Percentiles rank a stretch among this genome's conserved stretches.
Evolutionary conservation across 2,113 vertebrate genomes (phyloP).

Genomic region (Myodes glareolus): DNA sequence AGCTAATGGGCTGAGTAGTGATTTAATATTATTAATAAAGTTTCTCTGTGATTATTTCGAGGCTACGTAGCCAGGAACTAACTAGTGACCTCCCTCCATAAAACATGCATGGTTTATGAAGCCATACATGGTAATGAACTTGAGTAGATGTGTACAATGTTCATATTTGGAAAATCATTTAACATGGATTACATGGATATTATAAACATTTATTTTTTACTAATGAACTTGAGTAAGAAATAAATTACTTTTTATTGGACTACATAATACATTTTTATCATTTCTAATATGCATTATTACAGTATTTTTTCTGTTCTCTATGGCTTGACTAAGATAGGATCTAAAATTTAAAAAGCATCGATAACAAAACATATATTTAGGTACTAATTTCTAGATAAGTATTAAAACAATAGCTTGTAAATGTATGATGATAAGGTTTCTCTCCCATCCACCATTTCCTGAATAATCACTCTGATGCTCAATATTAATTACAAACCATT

Average conservation of each 20-base stretch:
- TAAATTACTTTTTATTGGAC: not conserved
- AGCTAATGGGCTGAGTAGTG: too few species aligned
- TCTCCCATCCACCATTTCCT: too few species aligned
- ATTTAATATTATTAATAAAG: too few species aligned
- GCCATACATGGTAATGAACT: not conserved
- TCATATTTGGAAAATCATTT: conserved; percentile 16
- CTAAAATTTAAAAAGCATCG: conserved; percentile 3
- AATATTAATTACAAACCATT: too few species aligned
- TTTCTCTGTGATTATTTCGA: too few species aligned
- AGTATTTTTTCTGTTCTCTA: conserved; percentile 6
- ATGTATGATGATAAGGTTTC: not conserved
- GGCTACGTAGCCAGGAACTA: too few species aligned
- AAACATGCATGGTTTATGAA: too few species aligned
- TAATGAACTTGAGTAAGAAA: not conserved
- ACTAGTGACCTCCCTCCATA: too few species aligned
- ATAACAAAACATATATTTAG: not conserved
- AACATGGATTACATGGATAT: not conserved
- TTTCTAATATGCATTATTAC: not conserved
- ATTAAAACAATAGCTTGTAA: not conserved
- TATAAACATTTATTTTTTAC: not conserved
- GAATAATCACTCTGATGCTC: too few species aligned
- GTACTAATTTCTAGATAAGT: not conserved
- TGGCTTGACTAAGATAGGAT: not conserved
- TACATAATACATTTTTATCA: not conserved
- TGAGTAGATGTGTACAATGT: not conserved